Percentiles rank a stretch among this genome's conserved stretches.
phyloP scores from a whole-genome alignment of 2,797 vertebrate genomes.

The Acrossocheilus wenchowensis region DNA sequence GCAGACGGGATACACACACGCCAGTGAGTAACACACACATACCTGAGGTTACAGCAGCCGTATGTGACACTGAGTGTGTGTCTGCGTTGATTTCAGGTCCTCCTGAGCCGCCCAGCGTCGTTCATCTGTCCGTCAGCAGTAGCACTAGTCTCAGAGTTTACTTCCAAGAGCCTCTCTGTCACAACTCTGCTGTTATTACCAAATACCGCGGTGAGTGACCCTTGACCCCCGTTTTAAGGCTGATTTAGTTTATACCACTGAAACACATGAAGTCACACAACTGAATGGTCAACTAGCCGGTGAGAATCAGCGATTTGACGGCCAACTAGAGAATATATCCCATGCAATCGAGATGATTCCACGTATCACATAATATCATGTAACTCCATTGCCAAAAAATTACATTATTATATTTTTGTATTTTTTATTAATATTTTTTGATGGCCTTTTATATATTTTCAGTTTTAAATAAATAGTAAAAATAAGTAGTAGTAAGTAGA shows the following conservation, averaged over 20 bases:
- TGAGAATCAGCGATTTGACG: not conserved
- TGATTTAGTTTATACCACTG: not conserved
- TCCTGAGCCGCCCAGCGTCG: conserved; percentile 82
- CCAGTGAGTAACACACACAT: conserved; percentile 73
- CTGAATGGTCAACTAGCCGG: not conserved
- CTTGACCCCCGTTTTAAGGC: not conserved
- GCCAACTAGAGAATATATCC: conserved; percentile 5
- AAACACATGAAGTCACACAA: not conserved
- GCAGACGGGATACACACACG: conserved; percentile 88
- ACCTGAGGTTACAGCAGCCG: not conserved
- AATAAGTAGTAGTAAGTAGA: no score
- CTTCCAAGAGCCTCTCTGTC: conserved; percentile 87
- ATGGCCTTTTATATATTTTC: no score
- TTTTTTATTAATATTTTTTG: no score
- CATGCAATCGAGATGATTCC: not conserved
- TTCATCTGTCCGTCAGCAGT: conserved; percentile 85
- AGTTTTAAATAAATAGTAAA: no score
- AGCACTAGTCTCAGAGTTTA: conserved; percentile 84
- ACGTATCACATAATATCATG: not conserved
- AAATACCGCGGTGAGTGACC: conserved; percentile 87
- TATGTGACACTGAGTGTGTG: conserved; percentile 26
- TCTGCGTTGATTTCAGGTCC: conserved; percentile 72
- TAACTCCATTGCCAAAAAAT: not conserved
- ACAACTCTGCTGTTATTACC: conserved; percentile 89
- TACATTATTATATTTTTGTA: no score